Percentiles rank a stretch among this genome's conserved stretches.
Evolutionary conservation across 2,797 vertebrate genomes (phyloP).

Genomic region (Botia kubotai): DNA sequence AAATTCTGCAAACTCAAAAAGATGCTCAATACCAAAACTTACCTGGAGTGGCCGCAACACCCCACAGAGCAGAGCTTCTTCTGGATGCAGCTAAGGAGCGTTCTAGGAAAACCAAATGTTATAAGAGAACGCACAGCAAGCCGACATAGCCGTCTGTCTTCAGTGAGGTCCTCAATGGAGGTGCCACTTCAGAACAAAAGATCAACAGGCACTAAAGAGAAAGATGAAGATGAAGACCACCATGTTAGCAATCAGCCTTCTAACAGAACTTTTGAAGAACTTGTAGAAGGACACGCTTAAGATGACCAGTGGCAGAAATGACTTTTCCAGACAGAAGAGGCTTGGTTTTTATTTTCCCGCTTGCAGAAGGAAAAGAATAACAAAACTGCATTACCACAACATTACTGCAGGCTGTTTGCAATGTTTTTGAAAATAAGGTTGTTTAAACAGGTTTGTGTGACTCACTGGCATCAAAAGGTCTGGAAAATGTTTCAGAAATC

Average conservation of each 20-base stretch:
- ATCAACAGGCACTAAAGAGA: background rate
- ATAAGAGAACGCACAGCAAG: slow-evolving; percentile 47
- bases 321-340: background rate
- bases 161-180: slow-evolving; percentile 58
- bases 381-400: background rate
- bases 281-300: background rate
- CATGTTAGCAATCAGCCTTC: slow-evolving; percentile 9
- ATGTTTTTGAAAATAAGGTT: background rate
- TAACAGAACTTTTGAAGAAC: slow-evolving; percentile 13
- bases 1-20: slow-evolving; percentile 86
- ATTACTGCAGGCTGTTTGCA: background rate
- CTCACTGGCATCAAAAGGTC: background rate
- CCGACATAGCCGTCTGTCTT: slow-evolving; percentile 58
- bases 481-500: background rate
- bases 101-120: slow-evolving; percentile 75
- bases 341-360: background rate
- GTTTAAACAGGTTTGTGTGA: slow-evolving; percentile 18
- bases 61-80: slow-evolving; percentile 80
- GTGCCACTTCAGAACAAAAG: slow-evolving; percentile 35
- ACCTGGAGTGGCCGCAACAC: slow-evolving; percentile 87
- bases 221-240: slow-evolving; percentile 19
- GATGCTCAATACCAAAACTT: slow-evolving; percentile 84
- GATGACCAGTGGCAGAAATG: background rate
- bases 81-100: slow-evolving; percentile 82
- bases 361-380: background rate